These are phyloP conservation scores for rabbit (Oryctolagus cuniculus) DNA, from an alignment of 2,113 vertebrate species.

Conservation along the genomic window mOryCun1.1 NC_091437.1:54869501-54870000, in stretches of 20 bases:
- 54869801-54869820: not conserved
- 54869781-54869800: not conserved
- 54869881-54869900: not conserved
- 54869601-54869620: not conserved
- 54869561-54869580: not conserved
- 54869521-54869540: not conserved
- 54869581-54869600: not conserved
- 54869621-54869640: not conserved
- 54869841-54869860: not conserved
- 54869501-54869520: not conserved
- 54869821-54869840: not conserved
- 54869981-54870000: not conserved
- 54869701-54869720: not conserved
- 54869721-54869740: not conserved
- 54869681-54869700: no score
- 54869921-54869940: not conserved
- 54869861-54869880: not conserved
- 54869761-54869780: not conserved
- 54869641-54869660: not conserved
- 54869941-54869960: not conserved
- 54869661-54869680: not conserved
- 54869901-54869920: not conserved
- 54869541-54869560: not conserved
- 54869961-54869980: not conserved
- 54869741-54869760: no score